Evolutionary conservation across 2,113 vertebrate genomes (phyloP).

Genomic region (Amia ocellicauda): DNA sequence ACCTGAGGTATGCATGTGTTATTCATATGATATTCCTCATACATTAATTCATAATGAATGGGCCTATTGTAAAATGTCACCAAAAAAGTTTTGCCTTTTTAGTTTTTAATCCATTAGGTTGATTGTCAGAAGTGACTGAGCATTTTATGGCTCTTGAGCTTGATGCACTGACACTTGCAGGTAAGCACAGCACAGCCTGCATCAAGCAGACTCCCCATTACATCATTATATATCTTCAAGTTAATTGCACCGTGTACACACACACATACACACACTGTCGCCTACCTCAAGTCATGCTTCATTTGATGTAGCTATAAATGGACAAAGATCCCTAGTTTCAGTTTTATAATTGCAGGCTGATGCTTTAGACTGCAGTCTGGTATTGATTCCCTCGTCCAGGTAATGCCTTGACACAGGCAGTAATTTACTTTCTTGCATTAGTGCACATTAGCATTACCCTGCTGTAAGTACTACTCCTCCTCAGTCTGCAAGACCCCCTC

Average conservation of each 20-base stretch:
- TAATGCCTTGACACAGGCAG: slow-evolving; percentile 60
- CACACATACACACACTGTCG: not conserved
- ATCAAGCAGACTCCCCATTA: not conserved
- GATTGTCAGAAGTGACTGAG: too few species aligned
- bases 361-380: slow-evolving; percentile 12
- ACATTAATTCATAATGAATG: too few species aligned
- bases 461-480: slow-evolving; percentile 53
- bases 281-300: slow-evolving; percentile 9
- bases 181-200: too few species aligned
- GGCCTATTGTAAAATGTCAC: too few species aligned
- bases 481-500: slow-evolving; percentile 17
- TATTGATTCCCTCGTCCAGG: slow-evolving; percentile 57
- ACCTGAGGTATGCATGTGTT: too few species aligned
- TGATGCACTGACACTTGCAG: too few species aligned
- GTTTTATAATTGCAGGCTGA: not conserved
- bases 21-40: too few species aligned
- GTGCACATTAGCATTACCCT: slow-evolving; percentile 57
- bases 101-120: too few species aligned
- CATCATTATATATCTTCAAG: not conserved
- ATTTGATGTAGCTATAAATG: not conserved
- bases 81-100: too few species aligned
- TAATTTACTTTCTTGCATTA: slow-evolving; percentile 64
- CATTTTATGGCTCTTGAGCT: too few species aligned
- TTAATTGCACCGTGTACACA: slow-evolving; percentile 10
- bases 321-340: not conserved